phyloP scores from a whole-genome alignment of 2,888 invertebrate species.

The Acleris sparsana region DNA sequence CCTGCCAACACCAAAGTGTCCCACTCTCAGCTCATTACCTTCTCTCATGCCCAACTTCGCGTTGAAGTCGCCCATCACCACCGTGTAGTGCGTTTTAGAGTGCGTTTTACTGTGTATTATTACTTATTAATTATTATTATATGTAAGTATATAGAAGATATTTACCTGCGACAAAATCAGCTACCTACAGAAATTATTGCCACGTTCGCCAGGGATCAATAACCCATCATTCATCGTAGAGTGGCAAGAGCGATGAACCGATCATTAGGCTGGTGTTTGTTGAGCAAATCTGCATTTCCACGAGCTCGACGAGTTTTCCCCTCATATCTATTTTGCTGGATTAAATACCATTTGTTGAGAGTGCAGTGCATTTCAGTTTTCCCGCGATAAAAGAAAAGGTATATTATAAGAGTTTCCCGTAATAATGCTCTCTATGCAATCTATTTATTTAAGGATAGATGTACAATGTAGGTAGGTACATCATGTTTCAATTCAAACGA shows the following conservation, averaged over 20 bases:
- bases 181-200: slow-evolving; percentile 40
- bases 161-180: slow-evolving; percentile 20
- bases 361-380: neutral
- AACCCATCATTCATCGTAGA: slow-evolving; percentile 41
- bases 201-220: slow-evolving; percentile 50
- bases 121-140: too few relatives aligned
- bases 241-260: slow-evolving; percentile 30
- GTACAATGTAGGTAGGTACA: neutral
- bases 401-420: too few relatives aligned
- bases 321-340: neutral
- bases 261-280: slow-evolving; percentile 27
- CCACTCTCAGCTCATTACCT: too few relatives aligned
- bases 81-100: too few relatives aligned
- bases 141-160: too few relatives aligned
- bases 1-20: too few relatives aligned
- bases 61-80: too few relatives aligned
- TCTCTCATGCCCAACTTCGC: too few relatives aligned
- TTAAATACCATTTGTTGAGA: neutral
- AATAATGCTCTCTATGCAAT: too few relatives aligned
- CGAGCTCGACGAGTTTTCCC: slow-evolving; percentile 1
- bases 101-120: too few relatives aligned
- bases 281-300: slow-evolving; percentile 37
- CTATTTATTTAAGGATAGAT: neutral
- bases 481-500: neutral
- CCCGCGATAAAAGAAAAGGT: neutral